phyloP scores from a whole-genome alignment of 2,113 vertebrate species.

The Myotis lucifugus region DNA sequence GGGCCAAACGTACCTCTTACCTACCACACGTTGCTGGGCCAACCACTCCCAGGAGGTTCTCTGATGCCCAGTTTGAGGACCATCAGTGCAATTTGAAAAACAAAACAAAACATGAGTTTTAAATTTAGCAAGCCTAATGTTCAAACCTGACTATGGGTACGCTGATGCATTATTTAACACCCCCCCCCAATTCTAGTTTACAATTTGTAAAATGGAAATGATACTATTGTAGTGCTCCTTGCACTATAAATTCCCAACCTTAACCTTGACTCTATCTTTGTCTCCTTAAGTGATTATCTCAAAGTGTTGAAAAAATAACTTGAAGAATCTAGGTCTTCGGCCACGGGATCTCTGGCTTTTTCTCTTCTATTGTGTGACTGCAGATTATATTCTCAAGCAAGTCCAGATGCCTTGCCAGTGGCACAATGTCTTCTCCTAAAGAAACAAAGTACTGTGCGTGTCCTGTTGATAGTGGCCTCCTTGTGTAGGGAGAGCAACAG shows the following conservation, averaged over 20 bases:
- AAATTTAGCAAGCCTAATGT: not conserved
- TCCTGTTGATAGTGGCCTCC: not conserved
- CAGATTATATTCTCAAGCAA: not conserved
- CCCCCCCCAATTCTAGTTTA: not conserved
- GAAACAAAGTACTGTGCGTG: not conserved
- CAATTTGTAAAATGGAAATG: conserved; percentile 1
- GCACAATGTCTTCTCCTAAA: not conserved
- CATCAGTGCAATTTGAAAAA: not conserved
- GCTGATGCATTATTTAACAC: not conserved
- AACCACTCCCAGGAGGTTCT: not conserved
- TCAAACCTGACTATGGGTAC: not conserved
- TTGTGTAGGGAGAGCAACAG: not conserved
- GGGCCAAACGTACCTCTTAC: not conserved
- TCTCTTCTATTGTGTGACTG: not conserved
- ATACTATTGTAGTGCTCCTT: not conserved
- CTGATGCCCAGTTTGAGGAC: not conserved
- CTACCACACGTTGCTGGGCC: not conserved
- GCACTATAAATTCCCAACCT: not conserved
- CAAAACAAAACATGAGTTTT: not conserved
- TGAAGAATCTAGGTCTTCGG: not conserved
- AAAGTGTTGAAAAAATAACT: not conserved
- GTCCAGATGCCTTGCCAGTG: not conserved
- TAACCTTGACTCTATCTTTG: not conserved
- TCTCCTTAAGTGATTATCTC: not conserved
- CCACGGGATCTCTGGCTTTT: not conserved